A percentile compares a stretch with the other conserved stretches of the same genome.
phyloP scores from a whole-genome alignment of 2,888 invertebrate genomes.

The Meiosimyza decipiens region DNA sequence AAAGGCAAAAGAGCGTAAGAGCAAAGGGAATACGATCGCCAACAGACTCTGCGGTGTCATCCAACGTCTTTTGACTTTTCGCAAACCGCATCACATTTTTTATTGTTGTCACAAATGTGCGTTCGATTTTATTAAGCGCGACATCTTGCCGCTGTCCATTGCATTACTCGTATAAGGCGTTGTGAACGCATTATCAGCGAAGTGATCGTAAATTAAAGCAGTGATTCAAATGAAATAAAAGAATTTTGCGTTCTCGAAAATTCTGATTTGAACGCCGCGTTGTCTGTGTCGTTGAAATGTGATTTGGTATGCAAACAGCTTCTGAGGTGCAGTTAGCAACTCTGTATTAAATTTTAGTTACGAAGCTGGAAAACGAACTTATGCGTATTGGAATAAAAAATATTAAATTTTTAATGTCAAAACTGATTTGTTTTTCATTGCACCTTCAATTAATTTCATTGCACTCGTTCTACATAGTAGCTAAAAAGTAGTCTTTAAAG shows the following conservation, averaged over 20 bases:
- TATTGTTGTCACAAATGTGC: constrained; percentile 21
- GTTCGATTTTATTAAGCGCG: constrained; percentile 15
- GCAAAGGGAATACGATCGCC: constrained; percentile 11
- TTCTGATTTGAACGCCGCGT: no score
- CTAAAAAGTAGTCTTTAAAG: no score
- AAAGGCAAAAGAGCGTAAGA: neutral
- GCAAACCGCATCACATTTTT: neutral
- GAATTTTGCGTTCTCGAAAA: neutral
- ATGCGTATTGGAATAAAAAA: no score
- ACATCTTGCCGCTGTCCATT: neutral
- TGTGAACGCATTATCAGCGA: constrained; percentile 25
- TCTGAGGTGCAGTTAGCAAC: no score
- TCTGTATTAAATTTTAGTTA: no score
- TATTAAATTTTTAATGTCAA: no score
- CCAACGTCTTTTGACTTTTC: neutral
- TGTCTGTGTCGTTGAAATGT: no score
- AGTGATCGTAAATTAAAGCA: constrained; percentile 22
- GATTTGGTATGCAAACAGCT: no score
- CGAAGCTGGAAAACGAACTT: no score
- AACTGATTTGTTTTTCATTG: no score
- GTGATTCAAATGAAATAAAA: constrained; percentile 23
- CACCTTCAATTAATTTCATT: no score
- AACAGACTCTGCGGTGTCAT: neutral
- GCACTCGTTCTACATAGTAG: no score
- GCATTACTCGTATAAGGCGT: neutral